phyloP scores from a whole-genome alignment of 2,797 vertebrate genomes.

The Onychomys torridus region DNA sequence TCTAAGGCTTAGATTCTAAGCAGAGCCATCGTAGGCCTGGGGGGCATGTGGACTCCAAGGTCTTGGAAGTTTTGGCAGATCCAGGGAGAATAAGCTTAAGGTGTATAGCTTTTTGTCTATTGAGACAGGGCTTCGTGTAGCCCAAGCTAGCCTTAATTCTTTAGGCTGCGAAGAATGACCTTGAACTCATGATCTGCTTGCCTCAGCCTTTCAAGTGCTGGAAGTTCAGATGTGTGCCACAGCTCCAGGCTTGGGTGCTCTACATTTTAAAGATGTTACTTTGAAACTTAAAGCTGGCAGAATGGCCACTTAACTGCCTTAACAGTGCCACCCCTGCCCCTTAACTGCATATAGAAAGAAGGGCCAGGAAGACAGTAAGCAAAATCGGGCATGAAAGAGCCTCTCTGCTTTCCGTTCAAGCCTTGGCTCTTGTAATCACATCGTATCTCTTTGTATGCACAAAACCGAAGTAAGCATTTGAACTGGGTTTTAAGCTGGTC shows the following conservation, averaged over 20 bases:
- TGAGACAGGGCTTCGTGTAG: neutral
- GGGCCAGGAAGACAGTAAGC: neutral
- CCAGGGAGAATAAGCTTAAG: neutral
- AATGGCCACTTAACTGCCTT: neutral
- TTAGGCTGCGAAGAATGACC: neutral
- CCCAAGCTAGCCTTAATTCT: neutral
- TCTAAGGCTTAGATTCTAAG: neutral
- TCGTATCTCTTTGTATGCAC: neutral
- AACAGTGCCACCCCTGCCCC: neutral
- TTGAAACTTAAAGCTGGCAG: conserved; percentile 43
- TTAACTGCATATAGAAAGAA: neutral
- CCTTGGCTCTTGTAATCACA: neutral
- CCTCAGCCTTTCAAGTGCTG: neutral
- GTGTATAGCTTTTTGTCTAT: neutral
- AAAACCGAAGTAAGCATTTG: neutral
- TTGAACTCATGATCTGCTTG: neutral
- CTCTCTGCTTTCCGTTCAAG: neutral
- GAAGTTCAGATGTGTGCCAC: neutral
- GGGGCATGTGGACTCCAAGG: neutral
- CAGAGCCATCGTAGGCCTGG: neutral
- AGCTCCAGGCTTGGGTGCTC: neutral
- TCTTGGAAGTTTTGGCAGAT: neutral
- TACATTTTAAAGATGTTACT: neutral
- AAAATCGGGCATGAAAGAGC: neutral
- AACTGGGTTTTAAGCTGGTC: neutral